Base-by-base conservation (phyloP, 2,888 invertebrate genomes). In the Beris morrisii region DNA sequence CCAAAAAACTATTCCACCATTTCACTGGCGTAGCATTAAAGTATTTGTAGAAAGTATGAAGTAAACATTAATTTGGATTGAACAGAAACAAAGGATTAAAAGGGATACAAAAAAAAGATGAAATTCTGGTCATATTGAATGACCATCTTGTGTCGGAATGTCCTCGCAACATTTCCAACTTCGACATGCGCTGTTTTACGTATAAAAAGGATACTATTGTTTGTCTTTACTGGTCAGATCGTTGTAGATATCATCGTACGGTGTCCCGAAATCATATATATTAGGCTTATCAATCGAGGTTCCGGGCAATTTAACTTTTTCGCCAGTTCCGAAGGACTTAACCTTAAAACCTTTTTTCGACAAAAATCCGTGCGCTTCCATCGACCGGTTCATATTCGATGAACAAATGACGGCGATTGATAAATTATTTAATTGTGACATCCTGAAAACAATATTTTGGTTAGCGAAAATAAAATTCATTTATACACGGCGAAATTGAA, bases 361-460 rank as follows among this genome's bases (percentile, higher is more conserved):
- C 57, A 99, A 83, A 81, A 97, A 96, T 67, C 93, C 93, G 83
- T 99, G 99, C 13, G 98, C 98, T 83, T 99, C 99, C 99, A 99
- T 99, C 75, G 97, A 97, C 67, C 99, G 86, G 79, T 99, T 99
- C 95, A 99, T 99, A 80, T 99, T 99, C 76, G 97, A 97, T 7
- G 98, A 98, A 83, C 99, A 99, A 73, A 97, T 93, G 65, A 99
- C 96, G 30, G 98, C 98, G 74, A 98, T 87, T 75, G 87, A 89
- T 73, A 93, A 80, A 74, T 87, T 31, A 13, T 59, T 82, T 54
- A 75, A 74, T 38, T 46, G 58, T 5, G 58, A 30, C 58, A 59
- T 59, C 7, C 43, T 57, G 13, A 22, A 44, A 44, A 5, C 3
- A 6, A 54, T 7, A n/a, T 48, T 48, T 7, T 15, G 48, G 13